phyloP scores from a whole-genome alignment of 2,113 vertebrate species.

The Argyrosomus japonicus region DNA sequence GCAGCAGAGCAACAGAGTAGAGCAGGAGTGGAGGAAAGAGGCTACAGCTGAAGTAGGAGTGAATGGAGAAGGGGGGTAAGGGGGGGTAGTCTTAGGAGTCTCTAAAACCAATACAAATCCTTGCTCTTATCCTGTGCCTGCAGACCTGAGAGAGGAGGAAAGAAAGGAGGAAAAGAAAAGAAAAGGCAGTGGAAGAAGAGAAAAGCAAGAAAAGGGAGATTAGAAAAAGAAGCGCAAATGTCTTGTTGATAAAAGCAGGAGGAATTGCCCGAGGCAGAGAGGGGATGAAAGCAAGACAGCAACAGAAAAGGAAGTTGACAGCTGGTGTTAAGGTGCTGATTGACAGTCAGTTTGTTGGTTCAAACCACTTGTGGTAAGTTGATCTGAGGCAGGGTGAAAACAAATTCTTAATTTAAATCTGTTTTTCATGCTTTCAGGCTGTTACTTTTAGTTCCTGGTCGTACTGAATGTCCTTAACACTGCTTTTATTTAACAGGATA shows the following conservation, averaged over 20 bases:
- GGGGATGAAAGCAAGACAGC: conserved; percentile 54
- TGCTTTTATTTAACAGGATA: not conserved
- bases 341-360: conserved; percentile 65
- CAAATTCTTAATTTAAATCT: conserved; percentile 3
- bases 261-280: conserved; percentile 52
- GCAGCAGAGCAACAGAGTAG: conserved; percentile 63
- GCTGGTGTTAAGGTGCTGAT: conserved; percentile 70
- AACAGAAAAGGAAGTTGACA: conserved; percentile 66
- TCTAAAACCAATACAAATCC: conserved; percentile 98
- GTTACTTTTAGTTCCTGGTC: not conserved
- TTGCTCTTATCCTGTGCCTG: conserved; percentile 97
- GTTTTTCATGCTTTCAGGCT: conserved; percentile 13
- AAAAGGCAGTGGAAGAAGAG: conserved; percentile 44
- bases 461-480: not conserved
- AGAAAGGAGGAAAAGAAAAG: conserved; percentile 55
- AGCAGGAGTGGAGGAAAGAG: conserved; percentile 78
- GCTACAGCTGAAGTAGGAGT: conserved; percentile 47
- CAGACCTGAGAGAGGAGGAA: conserved; percentile 90
- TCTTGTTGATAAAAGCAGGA: conserved; percentile 55
- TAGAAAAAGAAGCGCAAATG: conserved; percentile 55
- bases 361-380: conserved; percentile 63
- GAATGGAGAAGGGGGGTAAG: not conserved
- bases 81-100: conserved; percentile 70
- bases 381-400: conserved; percentile 31
- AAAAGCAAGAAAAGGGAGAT: conserved; percentile 67